Evolutionary conservation across 2,888 invertebrate species (phyloP).

Genomic region (Aleiodes leptofemur): DNA sequence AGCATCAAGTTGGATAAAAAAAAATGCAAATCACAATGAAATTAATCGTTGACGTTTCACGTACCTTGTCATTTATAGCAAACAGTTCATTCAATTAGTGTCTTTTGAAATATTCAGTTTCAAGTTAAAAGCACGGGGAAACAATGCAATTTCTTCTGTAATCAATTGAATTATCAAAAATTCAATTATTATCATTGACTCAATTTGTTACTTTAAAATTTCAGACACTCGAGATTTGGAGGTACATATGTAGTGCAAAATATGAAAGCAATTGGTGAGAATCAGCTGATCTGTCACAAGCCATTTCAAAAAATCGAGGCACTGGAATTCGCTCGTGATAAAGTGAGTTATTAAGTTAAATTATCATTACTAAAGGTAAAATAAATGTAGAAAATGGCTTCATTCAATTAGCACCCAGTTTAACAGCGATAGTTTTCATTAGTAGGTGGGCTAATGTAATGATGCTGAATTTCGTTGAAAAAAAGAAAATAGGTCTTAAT

Average conservation of each 20-base stretch:
- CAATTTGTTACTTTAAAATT: conserved; percentile 49
- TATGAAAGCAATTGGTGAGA: conserved; percentile 92
- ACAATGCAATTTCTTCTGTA: too few species aligned
- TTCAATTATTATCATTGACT: too few species aligned
- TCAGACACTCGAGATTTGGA: conserved; percentile 93
- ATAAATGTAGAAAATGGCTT: conserved; percentile 35
- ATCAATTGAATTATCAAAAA: too few species aligned
- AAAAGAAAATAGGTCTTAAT: conserved; percentile 65
- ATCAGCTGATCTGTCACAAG: conserved; percentile 92
- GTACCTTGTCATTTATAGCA: too few species aligned
- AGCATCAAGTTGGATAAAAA: too few species aligned
- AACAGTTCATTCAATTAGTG: too few species aligned
- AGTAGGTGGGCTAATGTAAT: conserved; percentile 48
- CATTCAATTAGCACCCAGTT: conserved; percentile 62
- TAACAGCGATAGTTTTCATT: conserved; percentile 59
- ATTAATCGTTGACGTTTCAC: too few species aligned
- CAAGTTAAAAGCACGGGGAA: too few species aligned
- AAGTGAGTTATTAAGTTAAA: conserved; percentile 73
- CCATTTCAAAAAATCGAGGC: conserved; percentile 86
- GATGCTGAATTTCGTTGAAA: conserved; percentile 56
- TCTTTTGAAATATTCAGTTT: too few species aligned
- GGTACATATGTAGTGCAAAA: conserved; percentile 95
- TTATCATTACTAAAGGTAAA: conserved; percentile 1
- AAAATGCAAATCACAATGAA: too few species aligned
- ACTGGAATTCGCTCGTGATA: conserved; percentile 86